Evolutionary conservation across 2,113 vertebrate genomes (phyloP).

Genomic region (Vicugna pacos): DNA sequence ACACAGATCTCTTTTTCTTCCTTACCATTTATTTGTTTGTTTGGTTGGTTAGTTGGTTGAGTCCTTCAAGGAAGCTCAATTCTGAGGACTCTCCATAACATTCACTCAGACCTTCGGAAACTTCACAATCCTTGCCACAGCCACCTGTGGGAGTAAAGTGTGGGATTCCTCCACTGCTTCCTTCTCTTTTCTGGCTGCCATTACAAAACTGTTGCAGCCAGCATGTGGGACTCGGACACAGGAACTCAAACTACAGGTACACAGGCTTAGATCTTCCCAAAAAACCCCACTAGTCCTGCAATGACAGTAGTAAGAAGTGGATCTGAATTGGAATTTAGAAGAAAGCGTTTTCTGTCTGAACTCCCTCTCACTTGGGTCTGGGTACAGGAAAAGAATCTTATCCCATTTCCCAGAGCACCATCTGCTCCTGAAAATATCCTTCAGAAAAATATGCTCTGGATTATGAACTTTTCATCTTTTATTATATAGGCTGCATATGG

Average conservation of each 20-base stretch:
- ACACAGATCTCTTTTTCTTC: background rate
- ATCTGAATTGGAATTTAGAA: background rate
- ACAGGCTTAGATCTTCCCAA: background rate
- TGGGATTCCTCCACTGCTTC: rapidly evolving
- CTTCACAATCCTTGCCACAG: background rate
- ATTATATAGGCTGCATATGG: background rate
- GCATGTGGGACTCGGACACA: background rate
- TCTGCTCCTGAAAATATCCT: background rate
- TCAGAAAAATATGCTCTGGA: background rate
- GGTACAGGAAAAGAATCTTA: background rate
- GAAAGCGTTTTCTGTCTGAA: background rate
- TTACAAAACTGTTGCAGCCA: background rate
- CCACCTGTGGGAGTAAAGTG: background rate
- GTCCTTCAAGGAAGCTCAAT: background rate
- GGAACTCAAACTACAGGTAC: background rate
- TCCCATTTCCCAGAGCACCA: background rate
- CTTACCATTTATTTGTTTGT: background rate
- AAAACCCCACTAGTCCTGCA: background rate
- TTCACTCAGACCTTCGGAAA: background rate
- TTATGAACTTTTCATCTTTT: background rate
- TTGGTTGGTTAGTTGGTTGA: background rate
- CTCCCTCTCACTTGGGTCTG: background rate
- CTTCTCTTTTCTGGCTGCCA: background rate
- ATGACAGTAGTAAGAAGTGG: background rate
- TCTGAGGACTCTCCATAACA: background rate